Conservation (phyloP, 2,888 invertebrate genomes). For the Hetaerina titia region DNA sequence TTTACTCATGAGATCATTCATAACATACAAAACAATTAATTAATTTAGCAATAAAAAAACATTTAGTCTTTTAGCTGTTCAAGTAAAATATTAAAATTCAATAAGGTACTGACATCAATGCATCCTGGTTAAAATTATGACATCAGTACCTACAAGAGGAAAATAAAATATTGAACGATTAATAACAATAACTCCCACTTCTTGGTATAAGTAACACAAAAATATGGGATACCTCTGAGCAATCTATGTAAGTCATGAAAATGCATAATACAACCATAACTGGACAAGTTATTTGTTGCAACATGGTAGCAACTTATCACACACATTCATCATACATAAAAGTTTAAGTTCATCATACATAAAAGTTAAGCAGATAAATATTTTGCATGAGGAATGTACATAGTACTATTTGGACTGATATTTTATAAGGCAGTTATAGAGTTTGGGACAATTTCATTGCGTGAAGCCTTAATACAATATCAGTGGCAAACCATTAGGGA, state of each 20-base stretch:
- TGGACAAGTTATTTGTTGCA: not conserved
- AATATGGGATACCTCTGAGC: not conserved
- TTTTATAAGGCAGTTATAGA: slow-evolving; percentile 54
- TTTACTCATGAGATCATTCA: slow-evolving; percentile 45
- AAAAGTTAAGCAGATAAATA: slow-evolving; percentile 35
- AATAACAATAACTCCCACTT: not conserved
- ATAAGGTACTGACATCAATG: not conserved
- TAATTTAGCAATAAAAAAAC: slow-evolving; percentile 15
- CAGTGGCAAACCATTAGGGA: slow-evolving; percentile 45
- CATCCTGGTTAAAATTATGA: not conserved
- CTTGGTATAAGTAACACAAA: not conserved
- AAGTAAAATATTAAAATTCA: not conserved
- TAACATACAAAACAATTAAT: not conserved
- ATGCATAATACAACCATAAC: slow-evolving; percentile 28
- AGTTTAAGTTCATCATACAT: slow-evolving; percentile 33
- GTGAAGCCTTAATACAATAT: not conserved
- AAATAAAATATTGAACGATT: not conserved
- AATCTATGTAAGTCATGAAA: slow-evolving; percentile 13
- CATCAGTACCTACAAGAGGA: not conserved
- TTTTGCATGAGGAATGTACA: slow-evolving; percentile 56
- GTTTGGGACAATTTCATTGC: slow-evolving; percentile 22
- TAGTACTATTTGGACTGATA: slow-evolving; percentile 60
- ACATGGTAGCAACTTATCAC: slow-evolving; percentile 28
- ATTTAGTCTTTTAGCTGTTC: slow-evolving; percentile 2
- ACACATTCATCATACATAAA: slow-evolving; percentile 26